Conservation (phyloP, 2,797 vertebrate species). For the Microctenopoma lineatum region DNA sequence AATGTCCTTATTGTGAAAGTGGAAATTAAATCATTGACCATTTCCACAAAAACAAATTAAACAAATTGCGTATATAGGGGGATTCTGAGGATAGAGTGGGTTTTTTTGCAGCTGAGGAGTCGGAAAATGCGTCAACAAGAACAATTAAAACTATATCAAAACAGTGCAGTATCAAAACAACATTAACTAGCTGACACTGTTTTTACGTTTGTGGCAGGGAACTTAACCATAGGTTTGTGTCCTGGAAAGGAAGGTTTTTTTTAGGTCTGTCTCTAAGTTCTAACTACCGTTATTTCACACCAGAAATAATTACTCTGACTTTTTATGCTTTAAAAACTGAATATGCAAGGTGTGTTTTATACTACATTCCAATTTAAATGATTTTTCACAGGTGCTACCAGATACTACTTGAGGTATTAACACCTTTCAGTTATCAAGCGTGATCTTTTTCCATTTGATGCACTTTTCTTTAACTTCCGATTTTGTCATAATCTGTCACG, state of each 20-base stretch:
- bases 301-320: constrained; percentile 2
- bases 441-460: no score
- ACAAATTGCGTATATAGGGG: constrained; percentile 23
- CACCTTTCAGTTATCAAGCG: no score
- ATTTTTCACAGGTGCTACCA: no score
- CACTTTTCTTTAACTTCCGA: no score
- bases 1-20: constrained; percentile 38
- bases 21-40: constrained; percentile 39
- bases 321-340: constrained; percentile 25
- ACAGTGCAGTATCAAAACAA: constrained; percentile 60
- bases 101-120: constrained; percentile 51
- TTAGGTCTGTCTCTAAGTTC: constrained; percentile 48
- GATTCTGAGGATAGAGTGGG: constrained; percentile 28
- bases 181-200: constrained; percentile 58
- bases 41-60: constrained; percentile 60
- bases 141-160: constrained; percentile 47
- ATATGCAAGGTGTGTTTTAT: not conserved
- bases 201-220: constrained; percentile 61
- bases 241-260: constrained; percentile 50
- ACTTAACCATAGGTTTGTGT: constrained; percentile 42
- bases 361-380: no score
- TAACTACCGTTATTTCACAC: no score
- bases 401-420: no score
- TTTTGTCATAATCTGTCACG: no score
- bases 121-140: constrained; percentile 61